These are phyloP conservation scores for Campoplex nolae DNA, from an alignment of 2,888 invertebrate genomes.

Conservation along the genomic window DNA sequence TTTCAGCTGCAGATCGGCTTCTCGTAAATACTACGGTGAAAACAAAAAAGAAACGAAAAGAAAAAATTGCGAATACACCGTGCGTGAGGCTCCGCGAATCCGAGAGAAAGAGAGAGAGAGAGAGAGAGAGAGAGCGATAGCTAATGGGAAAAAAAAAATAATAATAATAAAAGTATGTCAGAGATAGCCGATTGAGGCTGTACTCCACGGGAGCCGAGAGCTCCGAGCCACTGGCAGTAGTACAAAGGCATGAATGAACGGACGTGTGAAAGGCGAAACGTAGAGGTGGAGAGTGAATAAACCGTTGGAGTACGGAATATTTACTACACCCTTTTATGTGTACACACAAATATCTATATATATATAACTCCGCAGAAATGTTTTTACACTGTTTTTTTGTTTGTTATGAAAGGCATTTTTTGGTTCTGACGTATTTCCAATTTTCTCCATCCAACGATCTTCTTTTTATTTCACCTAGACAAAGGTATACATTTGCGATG, in stretches of 20 bases:
- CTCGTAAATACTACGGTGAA: constrained; percentile 40
- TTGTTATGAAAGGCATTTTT: constrained; percentile 8
- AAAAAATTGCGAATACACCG: constrained; percentile 44
- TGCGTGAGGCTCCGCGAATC: constrained; percentile 40
- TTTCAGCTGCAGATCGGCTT: constrained; percentile 7
- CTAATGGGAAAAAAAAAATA: constrained; percentile 37
- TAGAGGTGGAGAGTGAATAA: constrained; percentile 61
- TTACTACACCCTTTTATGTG: constrained; percentile 55
- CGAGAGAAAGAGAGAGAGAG: constrained; percentile 28
- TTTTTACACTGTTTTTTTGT: not conserved
- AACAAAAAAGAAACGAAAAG: constrained; percentile 4
- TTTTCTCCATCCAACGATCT: constrained; percentile 12
- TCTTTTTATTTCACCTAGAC: not conserved
- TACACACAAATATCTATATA: constrained; percentile 31
- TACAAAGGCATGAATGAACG: constrained; percentile 71
- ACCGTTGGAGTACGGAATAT: constrained; percentile 63
- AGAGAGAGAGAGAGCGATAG: constrained; percentile 20
- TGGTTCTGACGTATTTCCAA: constrained; percentile 30
- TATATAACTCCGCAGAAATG: constrained; percentile 23
- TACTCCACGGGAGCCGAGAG: constrained; percentile 35
- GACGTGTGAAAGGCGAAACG: constrained; percentile 70
- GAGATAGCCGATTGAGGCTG: constrained; percentile 70
- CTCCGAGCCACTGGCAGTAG: constrained; percentile 59
- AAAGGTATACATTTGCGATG: not conserved
- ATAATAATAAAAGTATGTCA: constrained; percentile 64